Percentiles rank a stretch among this genome's conserved stretches.
Conservation (phyloP, 2,797 vertebrate genomes). For the Myotis myotis region DNA sequence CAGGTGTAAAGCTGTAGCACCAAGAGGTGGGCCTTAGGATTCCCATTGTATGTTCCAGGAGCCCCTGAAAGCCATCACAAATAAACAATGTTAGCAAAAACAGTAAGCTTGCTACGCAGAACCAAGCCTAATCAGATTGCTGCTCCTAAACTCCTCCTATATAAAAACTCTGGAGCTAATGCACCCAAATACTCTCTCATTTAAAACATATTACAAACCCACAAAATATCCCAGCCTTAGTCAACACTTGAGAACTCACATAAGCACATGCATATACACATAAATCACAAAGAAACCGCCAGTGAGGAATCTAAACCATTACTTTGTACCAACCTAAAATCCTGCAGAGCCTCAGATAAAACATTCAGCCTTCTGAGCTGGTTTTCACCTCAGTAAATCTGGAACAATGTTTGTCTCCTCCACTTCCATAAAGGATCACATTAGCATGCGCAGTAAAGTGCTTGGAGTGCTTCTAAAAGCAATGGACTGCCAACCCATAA, state of each 20-base stretch:
- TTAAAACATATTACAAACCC: slow-evolving; percentile 35
- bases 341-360: neutral
- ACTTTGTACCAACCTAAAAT: neutral
- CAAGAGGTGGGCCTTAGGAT: neutral
- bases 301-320: neutral
- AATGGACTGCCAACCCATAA: neutral
- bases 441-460: neutral
- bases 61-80: neutral
- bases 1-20: neutral
- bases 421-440: neutral
- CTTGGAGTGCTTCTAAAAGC: neutral
- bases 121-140: neutral
- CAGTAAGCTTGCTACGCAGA: neutral
- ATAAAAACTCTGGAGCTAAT: neutral
- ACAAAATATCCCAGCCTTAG: neutral
- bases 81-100: neutral
- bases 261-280: neutral
- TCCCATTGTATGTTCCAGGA: neutral
- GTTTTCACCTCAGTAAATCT: neutral
- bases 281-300: slow-evolving; percentile 4
- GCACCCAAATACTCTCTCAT: neutral
- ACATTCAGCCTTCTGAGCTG: neutral
- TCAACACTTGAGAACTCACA: neutral
- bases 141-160: neutral
- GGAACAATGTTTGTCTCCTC: neutral